phyloP scores from a whole-genome alignment of 2,113 vertebrate species.

The Syngnathus scovelli region DNA sequence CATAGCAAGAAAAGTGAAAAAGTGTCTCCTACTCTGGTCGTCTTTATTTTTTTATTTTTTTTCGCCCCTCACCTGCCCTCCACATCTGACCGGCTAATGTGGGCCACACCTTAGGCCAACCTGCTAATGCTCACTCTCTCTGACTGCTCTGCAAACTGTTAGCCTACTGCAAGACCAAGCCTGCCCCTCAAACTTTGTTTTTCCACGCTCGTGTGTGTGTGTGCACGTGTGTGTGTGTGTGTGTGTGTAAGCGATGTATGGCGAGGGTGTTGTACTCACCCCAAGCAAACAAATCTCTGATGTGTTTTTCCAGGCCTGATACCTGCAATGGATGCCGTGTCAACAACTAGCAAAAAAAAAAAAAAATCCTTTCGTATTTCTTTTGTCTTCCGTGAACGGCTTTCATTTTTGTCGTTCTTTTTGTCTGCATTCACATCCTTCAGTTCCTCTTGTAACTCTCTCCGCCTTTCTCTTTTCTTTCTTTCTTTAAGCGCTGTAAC shows the following conservation, averaged over 20 bases:
- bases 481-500: conserved; percentile 35
- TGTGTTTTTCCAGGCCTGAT: conserved; percentile 53
- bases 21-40: too few species aligned
- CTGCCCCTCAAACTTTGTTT: conserved; percentile 74
- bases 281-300: conserved; percentile 65
- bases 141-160: conserved; percentile 85
- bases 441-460: conserved; percentile 49
- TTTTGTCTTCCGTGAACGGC: conserved; percentile 43
- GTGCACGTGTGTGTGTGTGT: conserved; percentile 1
- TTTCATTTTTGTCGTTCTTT: conserved; percentile 48
- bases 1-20: too few species aligned
- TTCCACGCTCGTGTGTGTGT: conserved; percentile 28
- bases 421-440: conserved; percentile 51
- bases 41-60: neutral
- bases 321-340: conserved; percentile 42
- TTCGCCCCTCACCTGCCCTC: conserved; percentile 1
- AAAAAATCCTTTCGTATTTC: conserved; percentile 24
- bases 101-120: conserved; percentile 97
- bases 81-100: conserved; percentile 76
- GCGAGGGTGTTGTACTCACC: conserved; percentile 53
- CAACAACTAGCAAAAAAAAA: conserved; percentile 28
- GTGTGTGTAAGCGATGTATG: conserved; percentile 20
- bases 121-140: conserved; percentile 76
- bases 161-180: conserved; percentile 82
- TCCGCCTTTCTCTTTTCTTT: conserved; percentile 26